These are phyloP conservation scores for Hirtodrosophila trivittata DNA, from an alignment of 2,888 invertebrate species.

Conservation along the genomic window DNA sequence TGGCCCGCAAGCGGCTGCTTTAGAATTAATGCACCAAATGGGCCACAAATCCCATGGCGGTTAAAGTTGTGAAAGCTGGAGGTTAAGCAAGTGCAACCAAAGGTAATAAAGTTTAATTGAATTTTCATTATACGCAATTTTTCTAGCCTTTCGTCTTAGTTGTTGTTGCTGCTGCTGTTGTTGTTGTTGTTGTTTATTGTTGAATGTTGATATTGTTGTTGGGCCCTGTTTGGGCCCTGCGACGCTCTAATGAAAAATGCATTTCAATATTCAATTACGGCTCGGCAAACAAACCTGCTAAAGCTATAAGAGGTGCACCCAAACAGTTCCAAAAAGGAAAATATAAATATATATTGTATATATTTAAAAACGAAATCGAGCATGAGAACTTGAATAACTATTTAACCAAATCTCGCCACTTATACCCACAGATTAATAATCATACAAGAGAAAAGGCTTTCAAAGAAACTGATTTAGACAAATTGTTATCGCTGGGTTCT, in stretches of 20 bases:
- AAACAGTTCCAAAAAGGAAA: conserved; percentile 5
- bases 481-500: no score
- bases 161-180: conserved; percentile 16
- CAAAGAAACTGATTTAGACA: no score
- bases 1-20: conserved; percentile 63
- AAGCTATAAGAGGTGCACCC: conserved; percentile 17
- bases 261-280: conserved; percentile 78
- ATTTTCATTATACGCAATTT: conserved; percentile 78
- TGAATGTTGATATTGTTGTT: conserved; percentile 15
- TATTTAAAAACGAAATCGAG: no score
- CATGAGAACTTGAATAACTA: no score
- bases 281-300: conserved; percentile 59
- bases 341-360: no score
- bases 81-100: conserved; percentile 69
- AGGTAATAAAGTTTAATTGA: conserved; percentile 79
- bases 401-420: no score
- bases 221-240: conserved; percentile 36
- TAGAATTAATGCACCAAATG: conserved; percentile 76
- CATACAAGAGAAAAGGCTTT: no score
- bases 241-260: conserved; percentile 72
- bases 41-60: conserved; percentile 69
- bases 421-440: no score
- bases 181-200: conserved; percentile 26
- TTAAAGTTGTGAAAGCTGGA: conserved; percentile 56
- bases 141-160: conserved; percentile 45